Percentiles rank a stretch among this genome's conserved stretches.
phyloP scores from a whole-genome alignment of 2,113 vertebrate species.

The Tupaia tana region DNA sequence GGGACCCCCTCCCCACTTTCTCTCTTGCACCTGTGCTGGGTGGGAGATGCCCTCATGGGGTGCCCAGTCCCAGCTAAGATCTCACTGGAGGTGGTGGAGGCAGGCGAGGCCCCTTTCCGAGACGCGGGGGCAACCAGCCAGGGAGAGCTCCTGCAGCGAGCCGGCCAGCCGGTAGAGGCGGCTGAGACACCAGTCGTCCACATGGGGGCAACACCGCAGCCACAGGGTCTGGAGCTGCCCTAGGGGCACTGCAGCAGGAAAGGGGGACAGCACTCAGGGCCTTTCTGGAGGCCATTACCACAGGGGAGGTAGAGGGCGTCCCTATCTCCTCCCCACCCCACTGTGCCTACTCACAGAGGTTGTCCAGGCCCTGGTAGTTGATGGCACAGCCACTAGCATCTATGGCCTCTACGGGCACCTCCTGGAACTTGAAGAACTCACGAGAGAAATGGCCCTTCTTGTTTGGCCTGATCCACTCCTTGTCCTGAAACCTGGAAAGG shows the following conservation, averaged over 20 bases:
- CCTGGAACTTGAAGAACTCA: constrained; percentile 79
- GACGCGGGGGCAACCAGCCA: constrained; percentile 90
- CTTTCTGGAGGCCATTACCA: neutral
- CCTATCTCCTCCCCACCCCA: neutral
- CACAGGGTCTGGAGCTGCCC: constrained; percentile 84
- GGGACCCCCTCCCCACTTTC: neutral
- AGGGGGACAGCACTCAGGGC: neutral
- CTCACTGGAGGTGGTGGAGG: constrained; percentile 91
- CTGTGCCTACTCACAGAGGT: constrained; percentile 86
- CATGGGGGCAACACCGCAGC: constrained; percentile 87
- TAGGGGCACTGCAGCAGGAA: constrained; percentile 59
- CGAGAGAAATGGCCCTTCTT: constrained; percentile 72
- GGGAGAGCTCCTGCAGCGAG: constrained; percentile 88
- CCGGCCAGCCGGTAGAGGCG: constrained; percentile 86
- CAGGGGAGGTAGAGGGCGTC: neutral
- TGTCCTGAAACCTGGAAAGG: constrained; percentile 87
- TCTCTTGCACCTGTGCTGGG: neutral
- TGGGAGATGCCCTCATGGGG: neutral
- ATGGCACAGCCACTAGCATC: constrained; percentile 88
- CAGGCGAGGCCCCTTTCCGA: constrained; percentile 89
- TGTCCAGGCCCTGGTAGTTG: constrained; percentile 88
- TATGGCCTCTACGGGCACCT: constrained; percentile 85
- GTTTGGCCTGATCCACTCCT: constrained; percentile 86
- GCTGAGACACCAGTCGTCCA: constrained; percentile 93
- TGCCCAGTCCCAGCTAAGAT: neutral